Evolutionary conservation across 1,140 invertebrate genomes (phyloP).

Genomic region (Eumeta japonica): DNA sequence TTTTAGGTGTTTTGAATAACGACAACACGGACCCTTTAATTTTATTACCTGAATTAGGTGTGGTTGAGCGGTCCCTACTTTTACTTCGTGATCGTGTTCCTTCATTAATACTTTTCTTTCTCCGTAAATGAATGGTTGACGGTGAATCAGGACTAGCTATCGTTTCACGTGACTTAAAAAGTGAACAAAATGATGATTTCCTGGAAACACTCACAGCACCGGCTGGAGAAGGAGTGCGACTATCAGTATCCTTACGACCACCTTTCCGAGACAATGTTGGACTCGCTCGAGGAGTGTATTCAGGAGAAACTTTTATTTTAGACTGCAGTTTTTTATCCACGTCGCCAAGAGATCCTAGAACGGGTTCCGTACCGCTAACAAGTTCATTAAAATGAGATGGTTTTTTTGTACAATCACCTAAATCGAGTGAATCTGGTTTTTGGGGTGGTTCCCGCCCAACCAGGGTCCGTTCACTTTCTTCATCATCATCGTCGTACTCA

Average conservation of each 20-base stretch:
- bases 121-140: slow-evolving; percentile 37
- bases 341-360: neutral
- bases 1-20: slow-evolving; percentile 60
- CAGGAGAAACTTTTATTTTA: slow-evolving; percentile 6
- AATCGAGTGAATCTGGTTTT: slow-evolving; percentile 53
- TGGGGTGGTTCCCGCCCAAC: slow-evolving; percentile 23
- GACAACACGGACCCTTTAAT: slow-evolving; percentile 64
- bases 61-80: slow-evolving; percentile 61
- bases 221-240: slow-evolving; percentile 54
- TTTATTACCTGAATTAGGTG: slow-evolving; percentile 54
- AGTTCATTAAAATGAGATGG: slow-evolving; percentile 21
- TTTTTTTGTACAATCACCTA: slow-evolving; percentile 20
- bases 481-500: slow-evolving; percentile 60
- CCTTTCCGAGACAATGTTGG: slow-evolving; percentile 33
- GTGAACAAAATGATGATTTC: slow-evolving; percentile 75
- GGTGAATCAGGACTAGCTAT: slow-evolving; percentile 69
- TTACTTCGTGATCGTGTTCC: slow-evolving; percentile 64
- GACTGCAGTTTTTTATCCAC: neutral
- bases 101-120: slow-evolving; percentile 45
- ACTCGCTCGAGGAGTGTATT: slow-evolving; percentile 40
- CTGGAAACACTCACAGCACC: slow-evolving; percentile 62
- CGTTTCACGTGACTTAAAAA: slow-evolving; percentile 67
- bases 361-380: slow-evolving; percentile 15
- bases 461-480: slow-evolving; percentile 21
- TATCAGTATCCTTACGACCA: too few species aligned